These are phyloP conservation scores for Corydoras maculifer DNA, from an alignment of 2,113 vertebrate genomes.

Conservation along the genomic window DNA sequence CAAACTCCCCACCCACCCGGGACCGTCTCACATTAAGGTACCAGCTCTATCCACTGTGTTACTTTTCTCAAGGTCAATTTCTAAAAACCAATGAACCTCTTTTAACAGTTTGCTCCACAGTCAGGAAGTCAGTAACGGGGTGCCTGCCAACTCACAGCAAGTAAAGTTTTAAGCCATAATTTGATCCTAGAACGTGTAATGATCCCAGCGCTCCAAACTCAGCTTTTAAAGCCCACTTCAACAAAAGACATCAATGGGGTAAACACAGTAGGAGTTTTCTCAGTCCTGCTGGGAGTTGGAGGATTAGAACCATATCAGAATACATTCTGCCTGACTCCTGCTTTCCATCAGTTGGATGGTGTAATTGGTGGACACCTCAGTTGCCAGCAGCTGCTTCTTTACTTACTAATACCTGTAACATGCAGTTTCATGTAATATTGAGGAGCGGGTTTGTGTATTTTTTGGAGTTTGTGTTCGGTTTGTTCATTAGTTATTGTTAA, in stretches of 20 bases:
- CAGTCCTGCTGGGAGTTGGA: background rate
- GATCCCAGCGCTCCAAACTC: conserved; percentile 12
- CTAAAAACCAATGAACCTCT: too few relatives aligned
- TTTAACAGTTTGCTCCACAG: too few relatives aligned
- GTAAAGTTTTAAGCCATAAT: background rate
- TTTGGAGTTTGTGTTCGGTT: too few relatives aligned
- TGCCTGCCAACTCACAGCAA: background rate
- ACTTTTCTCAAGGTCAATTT: too few relatives aligned
- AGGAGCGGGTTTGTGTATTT: too few relatives aligned
- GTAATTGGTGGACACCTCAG: conserved; percentile 28
- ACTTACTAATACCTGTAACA: conserved; percentile 1
- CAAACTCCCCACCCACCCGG: too few relatives aligned
- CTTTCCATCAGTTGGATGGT: conserved; percentile 8
- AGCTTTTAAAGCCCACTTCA: background rate
- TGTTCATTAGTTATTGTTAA: too few relatives aligned
- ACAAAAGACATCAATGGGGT: background rate
- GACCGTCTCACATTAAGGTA: too few relatives aligned
- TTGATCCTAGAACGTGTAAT: conserved; percentile 11
- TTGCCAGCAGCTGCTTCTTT: conserved; percentile 14
- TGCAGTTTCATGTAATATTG: too few relatives aligned
- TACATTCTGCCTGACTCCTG: background rate
- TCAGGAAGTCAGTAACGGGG: background rate
- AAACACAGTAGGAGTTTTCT: background rate
- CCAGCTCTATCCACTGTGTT: too few relatives aligned
- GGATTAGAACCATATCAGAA: conserved; percentile 9